phyloP scores from a whole-genome alignment of 2,113 vertebrate genomes.

The Eira barbara region DNA sequence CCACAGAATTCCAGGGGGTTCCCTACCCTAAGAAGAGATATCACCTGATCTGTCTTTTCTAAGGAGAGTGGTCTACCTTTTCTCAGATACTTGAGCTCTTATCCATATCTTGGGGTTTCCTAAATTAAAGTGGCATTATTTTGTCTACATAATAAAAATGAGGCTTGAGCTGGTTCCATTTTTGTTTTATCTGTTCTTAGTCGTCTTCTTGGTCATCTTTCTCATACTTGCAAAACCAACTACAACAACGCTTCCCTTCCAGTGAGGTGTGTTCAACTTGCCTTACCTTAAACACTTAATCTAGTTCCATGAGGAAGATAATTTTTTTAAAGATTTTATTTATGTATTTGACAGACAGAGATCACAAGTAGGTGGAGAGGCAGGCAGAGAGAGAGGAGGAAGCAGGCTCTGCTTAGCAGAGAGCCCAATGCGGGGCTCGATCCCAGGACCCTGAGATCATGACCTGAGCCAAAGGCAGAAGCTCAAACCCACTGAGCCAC shows the following conservation, averaged over 20 bases:
- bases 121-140: not conserved
- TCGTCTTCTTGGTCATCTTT: not conserved
- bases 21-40: not conserved
- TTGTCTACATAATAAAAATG: not conserved
- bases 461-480: too few relatives aligned
- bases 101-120: not conserved
- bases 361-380: too few relatives aligned
- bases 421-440: too few relatives aligned
- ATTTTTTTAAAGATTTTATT: not conserved
- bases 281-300: constrained; percentile 18
- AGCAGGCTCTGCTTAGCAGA: too few relatives aligned
- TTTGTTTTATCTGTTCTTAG: constrained; percentile 5
- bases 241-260: not conserved
- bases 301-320: not conserved
- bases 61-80: not conserved
- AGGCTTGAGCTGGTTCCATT: not conserved
- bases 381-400: too few relatives aligned
- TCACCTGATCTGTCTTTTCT: not conserved
- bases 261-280: not conserved
- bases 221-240: not conserved
- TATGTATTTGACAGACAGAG: too few relatives aligned
- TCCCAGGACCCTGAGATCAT: too few relatives aligned
- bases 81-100: not conserved
- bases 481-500: too few relatives aligned
- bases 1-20: not conserved